These are phyloP conservation scores for Ceratitis capitata DNA, from an alignment of 1,140 invertebrate genomes.

Conservation along the genomic window DNA sequence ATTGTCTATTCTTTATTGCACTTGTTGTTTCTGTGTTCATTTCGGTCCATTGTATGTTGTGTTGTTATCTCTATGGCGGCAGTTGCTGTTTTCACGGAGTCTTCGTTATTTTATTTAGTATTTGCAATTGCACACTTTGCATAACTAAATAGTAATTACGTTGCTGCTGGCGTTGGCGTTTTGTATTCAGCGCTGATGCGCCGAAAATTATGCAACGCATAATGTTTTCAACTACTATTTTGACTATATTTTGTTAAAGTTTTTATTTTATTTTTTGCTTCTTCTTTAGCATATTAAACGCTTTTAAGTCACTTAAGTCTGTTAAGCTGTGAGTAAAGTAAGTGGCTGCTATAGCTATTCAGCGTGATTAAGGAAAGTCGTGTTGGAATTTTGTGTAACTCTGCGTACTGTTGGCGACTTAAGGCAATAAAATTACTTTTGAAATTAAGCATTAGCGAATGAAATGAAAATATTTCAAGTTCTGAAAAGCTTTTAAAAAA, in stretches of 20 bases:
- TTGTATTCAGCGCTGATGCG: not conserved
- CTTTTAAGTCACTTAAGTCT: not conserved
- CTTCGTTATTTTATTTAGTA: constrained; percentile 12
- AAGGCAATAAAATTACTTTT: not conserved
- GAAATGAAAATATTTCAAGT: not conserved
- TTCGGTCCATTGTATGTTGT: not conserved
- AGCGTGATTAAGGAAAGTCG: not conserved
- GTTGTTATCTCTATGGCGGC: not conserved
- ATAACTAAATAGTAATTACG: constrained; percentile 31
- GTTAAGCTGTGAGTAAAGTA: not conserved
- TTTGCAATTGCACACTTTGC: not conserved
- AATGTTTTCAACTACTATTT: not conserved
- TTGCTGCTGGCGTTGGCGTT: not conserved
- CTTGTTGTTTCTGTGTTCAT: not conserved
- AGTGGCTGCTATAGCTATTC: not conserved
- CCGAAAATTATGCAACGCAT: constrained; percentile 7
- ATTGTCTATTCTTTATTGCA: not conserved
- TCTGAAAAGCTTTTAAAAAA: too few relatives aligned
- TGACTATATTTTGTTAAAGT: not conserved
- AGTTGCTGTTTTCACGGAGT: not conserved
- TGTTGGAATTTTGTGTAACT: not conserved
- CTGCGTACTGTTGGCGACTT: not conserved
- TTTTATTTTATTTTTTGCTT: too few relatives aligned
- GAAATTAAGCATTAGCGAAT: not conserved
- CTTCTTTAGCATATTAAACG: not conserved